Percentiles rank a stretch among this genome's conserved stretches.
Conservation (phyloP, 92 coral and sea anemone species). For the Porites cylindrica region DNA sequence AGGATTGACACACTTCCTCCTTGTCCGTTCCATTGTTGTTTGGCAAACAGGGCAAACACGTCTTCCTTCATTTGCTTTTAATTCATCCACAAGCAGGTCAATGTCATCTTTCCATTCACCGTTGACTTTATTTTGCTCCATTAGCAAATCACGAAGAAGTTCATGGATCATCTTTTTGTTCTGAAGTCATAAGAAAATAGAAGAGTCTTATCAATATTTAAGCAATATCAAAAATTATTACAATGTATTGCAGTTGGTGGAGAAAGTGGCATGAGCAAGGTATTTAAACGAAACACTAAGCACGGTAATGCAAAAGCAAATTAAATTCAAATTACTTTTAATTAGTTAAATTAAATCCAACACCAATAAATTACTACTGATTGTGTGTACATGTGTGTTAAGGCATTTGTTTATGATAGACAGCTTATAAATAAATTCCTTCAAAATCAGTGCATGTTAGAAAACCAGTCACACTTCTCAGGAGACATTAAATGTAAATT, state of each 20-base stretch:
- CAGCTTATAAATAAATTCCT: background rate
- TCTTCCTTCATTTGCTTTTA: constrained; percentile 15
- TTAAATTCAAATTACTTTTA: no score
- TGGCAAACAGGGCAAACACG: constrained; percentile 31
- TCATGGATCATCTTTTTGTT: constrained; percentile 35
- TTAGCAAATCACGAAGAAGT: constrained; percentile 10
- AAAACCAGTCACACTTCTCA: constrained; percentile 30
- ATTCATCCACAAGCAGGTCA: background rate
- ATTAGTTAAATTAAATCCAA: constrained; percentile 1
- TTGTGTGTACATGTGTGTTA: background rate
- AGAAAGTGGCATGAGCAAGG: constrained; percentile 12
- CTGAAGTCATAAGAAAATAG: constrained; percentile 3
- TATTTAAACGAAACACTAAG: constrained; percentile 2
- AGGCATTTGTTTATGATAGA: background rate
- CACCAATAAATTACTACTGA: constrained; percentile 17
- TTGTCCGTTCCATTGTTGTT: constrained; percentile 24
- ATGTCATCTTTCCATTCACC: constrained; percentile 30
- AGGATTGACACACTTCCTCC: constrained; percentile 49
- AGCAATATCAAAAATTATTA: background rate
- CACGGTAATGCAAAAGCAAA: background rate
- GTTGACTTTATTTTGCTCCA: constrained; percentile 12
- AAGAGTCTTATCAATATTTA: constrained; percentile 22
- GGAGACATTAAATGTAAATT: background rate
- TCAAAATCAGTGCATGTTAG: constrained; percentile 8
- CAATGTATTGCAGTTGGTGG: constrained; percentile 15